phyloP scores from a whole-genome alignment of 2,113 vertebrate species.

The Machaerirhynchus nigripectus region DNA sequence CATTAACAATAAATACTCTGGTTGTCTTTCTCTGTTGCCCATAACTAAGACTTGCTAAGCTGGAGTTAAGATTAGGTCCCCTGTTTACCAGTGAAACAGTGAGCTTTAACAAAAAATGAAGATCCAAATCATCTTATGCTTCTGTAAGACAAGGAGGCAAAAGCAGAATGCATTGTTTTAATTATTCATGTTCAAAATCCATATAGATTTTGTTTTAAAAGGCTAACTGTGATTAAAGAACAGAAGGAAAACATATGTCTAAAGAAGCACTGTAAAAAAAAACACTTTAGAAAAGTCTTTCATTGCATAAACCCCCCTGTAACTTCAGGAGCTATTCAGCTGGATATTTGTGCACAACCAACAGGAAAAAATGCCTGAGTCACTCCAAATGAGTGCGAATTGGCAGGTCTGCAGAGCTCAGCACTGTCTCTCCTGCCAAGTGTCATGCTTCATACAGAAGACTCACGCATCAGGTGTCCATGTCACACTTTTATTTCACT shows the following conservation, averaged over 20 bases:
- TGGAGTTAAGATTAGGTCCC: not conserved
- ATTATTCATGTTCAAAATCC: conserved; percentile 45
- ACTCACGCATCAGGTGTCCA: conserved; percentile 61
- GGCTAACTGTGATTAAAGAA: conserved; percentile 57
- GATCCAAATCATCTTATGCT: not conserved
- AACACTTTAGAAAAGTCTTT: conserved; percentile 13
- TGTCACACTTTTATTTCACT: conserved; percentile 64
- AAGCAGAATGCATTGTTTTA: not conserved
- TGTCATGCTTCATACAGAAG: conserved; percentile 64
- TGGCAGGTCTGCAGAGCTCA: conserved; percentile 66
- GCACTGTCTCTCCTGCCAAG: conserved; percentile 52
- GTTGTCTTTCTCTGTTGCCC: not conserved
- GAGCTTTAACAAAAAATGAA: not conserved
- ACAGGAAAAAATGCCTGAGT: conserved; percentile 59
- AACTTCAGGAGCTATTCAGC: conserved; percentile 37
- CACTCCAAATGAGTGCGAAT: conserved; percentile 54
- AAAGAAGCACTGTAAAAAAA: conserved; percentile 39
- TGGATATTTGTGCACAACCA: conserved; percentile 28
- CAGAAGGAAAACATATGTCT: conserved; percentile 64
- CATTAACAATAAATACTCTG: not conserved
- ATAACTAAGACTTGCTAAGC: not conserved
- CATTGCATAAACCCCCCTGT: not conserved
- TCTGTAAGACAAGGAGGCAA: not conserved
- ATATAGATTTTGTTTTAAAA: conserved; percentile 57
- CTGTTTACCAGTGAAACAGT: not conserved